Percentiles rank a stretch among this genome's conserved stretches.
These are phyloP conservation scores for Podarcis lilfordi DNA, from an alignment of 2,797 vertebrate species.

Conservation along the genomic window DNA sequence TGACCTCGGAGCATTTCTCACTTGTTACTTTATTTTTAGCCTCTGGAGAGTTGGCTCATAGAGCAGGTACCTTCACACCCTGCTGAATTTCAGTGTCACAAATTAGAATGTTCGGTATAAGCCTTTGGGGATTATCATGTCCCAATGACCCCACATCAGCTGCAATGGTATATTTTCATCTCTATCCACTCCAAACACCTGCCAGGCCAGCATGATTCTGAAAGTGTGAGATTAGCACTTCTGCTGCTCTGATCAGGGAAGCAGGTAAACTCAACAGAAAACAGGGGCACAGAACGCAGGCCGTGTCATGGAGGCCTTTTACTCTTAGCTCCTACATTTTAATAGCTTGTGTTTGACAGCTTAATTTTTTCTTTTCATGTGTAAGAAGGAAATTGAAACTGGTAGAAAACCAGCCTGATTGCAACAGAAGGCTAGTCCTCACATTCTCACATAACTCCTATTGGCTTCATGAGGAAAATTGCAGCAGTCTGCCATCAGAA, in stretches of 20 bases:
- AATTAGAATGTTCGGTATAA: not conserved
- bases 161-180: not conserved
- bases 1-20: not conserved
- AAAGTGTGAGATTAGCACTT: conserved; percentile 5
- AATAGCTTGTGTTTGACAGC: not conserved
- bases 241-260: conserved; percentile 11
- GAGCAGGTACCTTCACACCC: not conserved
- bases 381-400: not conserved
- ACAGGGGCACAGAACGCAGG: not conserved
- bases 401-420: conserved; percentile 1
- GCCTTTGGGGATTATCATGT: not conserved
- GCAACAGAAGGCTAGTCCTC: not conserved
- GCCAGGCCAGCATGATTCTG: not conserved
- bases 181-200: conserved; percentile 12
- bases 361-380: not conserved
- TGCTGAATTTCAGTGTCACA: conserved; percentile 16
- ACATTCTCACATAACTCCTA: not conserved
- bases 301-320: not conserved
- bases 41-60: not conserved
- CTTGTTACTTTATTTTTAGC: conserved; percentile 4
- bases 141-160: not conserved
- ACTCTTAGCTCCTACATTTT: not conserved
- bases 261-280: not conserved
- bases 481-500: not conserved
- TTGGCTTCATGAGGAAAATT: not conserved